Conservation (phyloP, 2,797 vertebrate species). For the Enteromius mattozi region DNA sequence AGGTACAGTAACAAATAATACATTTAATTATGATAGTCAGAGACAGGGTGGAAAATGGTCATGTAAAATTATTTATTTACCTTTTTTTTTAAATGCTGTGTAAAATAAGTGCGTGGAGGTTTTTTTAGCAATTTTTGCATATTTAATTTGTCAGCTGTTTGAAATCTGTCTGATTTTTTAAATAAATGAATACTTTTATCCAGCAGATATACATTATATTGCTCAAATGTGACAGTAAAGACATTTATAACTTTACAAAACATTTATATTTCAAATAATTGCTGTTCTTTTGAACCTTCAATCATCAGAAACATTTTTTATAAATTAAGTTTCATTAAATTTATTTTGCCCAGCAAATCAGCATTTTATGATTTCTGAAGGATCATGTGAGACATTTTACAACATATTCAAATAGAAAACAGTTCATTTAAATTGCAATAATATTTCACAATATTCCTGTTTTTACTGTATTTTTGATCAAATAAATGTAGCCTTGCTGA, state of each 20-base stretch:
- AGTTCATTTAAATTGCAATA: neutral
- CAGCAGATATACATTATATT: neutral
- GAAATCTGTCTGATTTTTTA: neutral
- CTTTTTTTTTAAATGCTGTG: neutral
- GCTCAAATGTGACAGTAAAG: neutral
- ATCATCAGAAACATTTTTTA: neutral
- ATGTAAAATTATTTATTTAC: neutral
- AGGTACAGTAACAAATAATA: neutral
- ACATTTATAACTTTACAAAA: neutral
- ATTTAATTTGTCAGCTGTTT: neutral
- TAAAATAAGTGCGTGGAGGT: neutral
- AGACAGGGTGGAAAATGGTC: neutral
- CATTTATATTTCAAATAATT: neutral
- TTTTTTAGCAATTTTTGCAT: neutral
- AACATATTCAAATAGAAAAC: neutral
- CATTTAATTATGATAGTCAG: conserved; percentile 2
- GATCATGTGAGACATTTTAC: neutral
- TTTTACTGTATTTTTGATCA: neutral
- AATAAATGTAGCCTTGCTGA: neutral
- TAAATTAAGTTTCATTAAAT: neutral
- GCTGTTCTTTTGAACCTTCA: neutral
- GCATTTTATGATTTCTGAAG: neutral
- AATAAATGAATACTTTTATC: neutral
- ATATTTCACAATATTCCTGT: neutral
- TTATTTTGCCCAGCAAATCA: neutral